phyloP scores from a whole-genome alignment of 2,888 invertebrate species.

The Aphidoletes aphidimyza region DNA sequence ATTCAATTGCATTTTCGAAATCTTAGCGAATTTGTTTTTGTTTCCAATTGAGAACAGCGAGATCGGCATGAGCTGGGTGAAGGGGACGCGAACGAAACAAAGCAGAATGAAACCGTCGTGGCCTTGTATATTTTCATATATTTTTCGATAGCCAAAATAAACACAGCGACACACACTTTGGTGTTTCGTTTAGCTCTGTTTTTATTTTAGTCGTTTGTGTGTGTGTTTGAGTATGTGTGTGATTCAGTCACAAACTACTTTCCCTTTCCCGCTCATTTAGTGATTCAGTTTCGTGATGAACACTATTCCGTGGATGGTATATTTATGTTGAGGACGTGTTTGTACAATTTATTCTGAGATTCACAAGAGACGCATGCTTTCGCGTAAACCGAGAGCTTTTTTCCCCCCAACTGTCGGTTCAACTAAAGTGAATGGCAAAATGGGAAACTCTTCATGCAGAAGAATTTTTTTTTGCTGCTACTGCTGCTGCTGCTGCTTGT shows the following conservation, averaged over 20 bases:
- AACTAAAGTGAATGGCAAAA: background rate
- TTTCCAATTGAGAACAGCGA: background rate
- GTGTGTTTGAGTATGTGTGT: background rate
- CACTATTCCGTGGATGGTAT: background rate
- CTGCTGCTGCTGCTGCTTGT: background rate
- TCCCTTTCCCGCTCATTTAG: background rate
- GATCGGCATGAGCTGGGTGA: background rate
- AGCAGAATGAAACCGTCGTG: background rate
- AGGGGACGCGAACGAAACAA: background rate
- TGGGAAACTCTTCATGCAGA: constrained; percentile 11
- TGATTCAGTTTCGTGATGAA: background rate
- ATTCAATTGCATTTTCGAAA: constrained; percentile 40
- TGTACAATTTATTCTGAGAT: constrained; percentile 38
- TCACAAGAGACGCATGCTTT: constrained; percentile 46
- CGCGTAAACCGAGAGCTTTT: background rate
- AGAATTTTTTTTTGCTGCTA: background rate
- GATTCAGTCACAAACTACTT: background rate
- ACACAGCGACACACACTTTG: background rate
- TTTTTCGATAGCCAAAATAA: constrained; percentile 22
- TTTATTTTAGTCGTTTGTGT: background rate
- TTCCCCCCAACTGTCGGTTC: background rate
- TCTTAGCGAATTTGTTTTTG: background rate
- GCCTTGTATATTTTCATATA: background rate
- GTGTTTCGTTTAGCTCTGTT: background rate
- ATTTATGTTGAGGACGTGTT: constrained; percentile 30